Conservation (phyloP, 1,140 invertebrate genomes). For the Drosophila micromelanica region DNA sequence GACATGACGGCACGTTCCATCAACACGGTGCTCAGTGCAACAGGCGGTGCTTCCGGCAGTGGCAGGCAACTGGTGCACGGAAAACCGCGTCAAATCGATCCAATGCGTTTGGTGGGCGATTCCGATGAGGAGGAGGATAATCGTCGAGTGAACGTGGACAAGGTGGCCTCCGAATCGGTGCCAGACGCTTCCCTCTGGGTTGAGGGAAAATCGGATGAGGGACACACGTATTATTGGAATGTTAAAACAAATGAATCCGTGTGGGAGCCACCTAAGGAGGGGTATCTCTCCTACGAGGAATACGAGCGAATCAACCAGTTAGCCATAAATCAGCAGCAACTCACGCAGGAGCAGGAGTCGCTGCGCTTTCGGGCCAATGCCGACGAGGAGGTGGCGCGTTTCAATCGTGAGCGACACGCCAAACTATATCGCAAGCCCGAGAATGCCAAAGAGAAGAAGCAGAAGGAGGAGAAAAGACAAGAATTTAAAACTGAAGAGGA, state of each 20-base stretch:
- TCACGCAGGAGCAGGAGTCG: constrained; percentile 75
- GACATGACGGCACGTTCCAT: constrained; percentile 89
- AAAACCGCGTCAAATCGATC: constrained; percentile 68
- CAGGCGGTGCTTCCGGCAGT: constrained; percentile 17
- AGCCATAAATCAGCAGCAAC: constrained; percentile 85
- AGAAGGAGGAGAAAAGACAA: constrained; percentile 84
- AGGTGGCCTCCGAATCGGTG: constrained; percentile 71
- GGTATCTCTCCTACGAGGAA: constrained; percentile 87
- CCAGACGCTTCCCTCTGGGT: constrained; percentile 87
- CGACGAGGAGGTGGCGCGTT: constrained; percentile 81
- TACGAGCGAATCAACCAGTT: constrained; percentile 86
- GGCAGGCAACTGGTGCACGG: neutral
- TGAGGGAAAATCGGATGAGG: constrained; percentile 87
- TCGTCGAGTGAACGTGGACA: constrained; percentile 71
- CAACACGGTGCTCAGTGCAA: constrained; percentile 59
- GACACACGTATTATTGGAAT: constrained; percentile 92
- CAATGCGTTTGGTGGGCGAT: constrained; percentile 67
- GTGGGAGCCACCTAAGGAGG: constrained; percentile 88
- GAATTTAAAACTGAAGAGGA: constrained; percentile 85
- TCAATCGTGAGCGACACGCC: constrained; percentile 84
- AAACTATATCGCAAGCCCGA: constrained; percentile 56
- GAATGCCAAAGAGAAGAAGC: constrained; percentile 73
- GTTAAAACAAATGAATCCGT: constrained; percentile 88
- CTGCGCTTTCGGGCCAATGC: constrained; percentile 70
- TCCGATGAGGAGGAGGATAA: constrained; percentile 84